phyloP scores from a whole-genome alignment of 2,888 invertebrate species.

The Lydus trimaculatus region DNA sequence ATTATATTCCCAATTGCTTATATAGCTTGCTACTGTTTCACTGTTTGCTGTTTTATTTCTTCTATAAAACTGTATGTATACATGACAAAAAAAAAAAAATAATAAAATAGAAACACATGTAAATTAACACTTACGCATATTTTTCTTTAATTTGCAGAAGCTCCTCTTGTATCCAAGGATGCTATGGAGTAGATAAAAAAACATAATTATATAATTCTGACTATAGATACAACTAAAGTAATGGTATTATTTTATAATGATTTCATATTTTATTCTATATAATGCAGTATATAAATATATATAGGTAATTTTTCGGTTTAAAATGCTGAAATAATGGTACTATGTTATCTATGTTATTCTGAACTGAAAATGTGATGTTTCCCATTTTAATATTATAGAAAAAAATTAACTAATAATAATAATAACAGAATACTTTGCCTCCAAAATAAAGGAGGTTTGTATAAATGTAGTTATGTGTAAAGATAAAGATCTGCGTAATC shows the following conservation, averaged over 20 bases:
- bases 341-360: slow-evolving; percentile 9
- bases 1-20: slow-evolving; percentile 28
- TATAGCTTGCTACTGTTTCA: slow-evolving; percentile 38
- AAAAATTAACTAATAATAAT: not conserved
- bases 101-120: not conserved
- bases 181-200: slow-evolving; percentile 42
- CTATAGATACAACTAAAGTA: slow-evolving; percentile 4
- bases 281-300: slow-evolving; percentile 3
- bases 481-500: slow-evolving; percentile 38
- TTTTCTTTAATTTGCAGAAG: slow-evolving; percentile 56
- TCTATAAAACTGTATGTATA: not conserved
- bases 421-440: not conserved
- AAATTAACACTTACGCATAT: slow-evolving; percentile 34
- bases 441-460: slow-evolving; percentile 14
- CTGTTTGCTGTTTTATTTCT: slow-evolving; percentile 25
- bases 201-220: not conserved
- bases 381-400: not conserved
- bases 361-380: slow-evolving; percentile 11
- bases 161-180: slow-evolving; percentile 54
- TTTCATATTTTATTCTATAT: not conserved
- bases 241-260: slow-evolving; percentile 2
- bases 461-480: slow-evolving; percentile 44
- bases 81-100: slow-evolving; percentile 10
- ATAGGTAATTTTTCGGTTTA: slow-evolving; percentile 1
- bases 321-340: slow-evolving; percentile 10